phyloP scores from a whole-genome alignment of 23 tunicate species.

The Pegea sp. region DNA sequence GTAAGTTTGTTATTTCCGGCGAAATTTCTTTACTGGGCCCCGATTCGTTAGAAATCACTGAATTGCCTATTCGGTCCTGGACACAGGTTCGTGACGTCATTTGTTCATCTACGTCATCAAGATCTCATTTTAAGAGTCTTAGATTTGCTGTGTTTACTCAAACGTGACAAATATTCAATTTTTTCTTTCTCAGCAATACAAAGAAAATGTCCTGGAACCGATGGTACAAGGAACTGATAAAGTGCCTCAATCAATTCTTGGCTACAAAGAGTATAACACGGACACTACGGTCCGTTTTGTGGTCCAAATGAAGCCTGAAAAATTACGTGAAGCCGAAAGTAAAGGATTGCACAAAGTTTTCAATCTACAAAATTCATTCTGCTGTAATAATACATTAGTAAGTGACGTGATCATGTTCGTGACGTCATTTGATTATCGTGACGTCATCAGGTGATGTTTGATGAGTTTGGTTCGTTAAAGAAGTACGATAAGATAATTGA shows the following conservation, averaged over 20 bases:
- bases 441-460: constrained; percentile 53
- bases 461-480: constrained; percentile 52
- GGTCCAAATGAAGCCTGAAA: constrained; percentile 34
- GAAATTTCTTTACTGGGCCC: constrained; percentile 40
- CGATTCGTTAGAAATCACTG: constrained; percentile 65
- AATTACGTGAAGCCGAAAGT: constrained; percentile 33
- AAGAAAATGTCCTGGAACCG: constrained; percentile 56
- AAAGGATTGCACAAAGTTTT: constrained; percentile 67
- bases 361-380: constrained; percentile 25
- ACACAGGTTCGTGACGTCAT: constrained; percentile 43
- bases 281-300: constrained; percentile 62
- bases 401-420: too few relatives aligned
- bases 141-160: neutral
- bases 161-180: neutral
- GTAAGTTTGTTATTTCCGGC: constrained; percentile 37
- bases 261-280: constrained; percentile 80
- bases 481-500: constrained; percentile 38
- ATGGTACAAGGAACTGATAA: constrained; percentile 59
- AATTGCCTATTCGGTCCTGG: constrained; percentile 84
- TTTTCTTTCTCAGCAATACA: constrained; percentile 29
- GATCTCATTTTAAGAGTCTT: neutral
- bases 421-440: neutral
- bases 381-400: constrained; percentile 51
- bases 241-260: constrained; percentile 19
- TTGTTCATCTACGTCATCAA: neutral